Base-by-base conservation (phyloP, 2,888 invertebrate genomes). In the Drosophila phalerata region DNA sequence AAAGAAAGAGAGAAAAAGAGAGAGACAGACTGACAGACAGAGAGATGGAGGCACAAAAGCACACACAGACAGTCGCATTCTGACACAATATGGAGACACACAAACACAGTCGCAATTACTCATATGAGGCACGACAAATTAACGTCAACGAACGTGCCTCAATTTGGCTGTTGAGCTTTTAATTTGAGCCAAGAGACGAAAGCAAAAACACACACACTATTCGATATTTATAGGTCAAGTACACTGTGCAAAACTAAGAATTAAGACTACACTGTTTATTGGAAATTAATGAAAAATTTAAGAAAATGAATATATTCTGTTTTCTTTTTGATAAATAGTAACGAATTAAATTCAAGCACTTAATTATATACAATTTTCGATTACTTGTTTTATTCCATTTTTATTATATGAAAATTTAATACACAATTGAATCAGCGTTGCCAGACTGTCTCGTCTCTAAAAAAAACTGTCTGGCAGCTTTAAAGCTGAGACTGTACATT, bases 71-170 rank as follows among this genome's bases (percentile, higher is more conserved):
- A 53, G 13, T 2, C 25, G 11, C 25, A 37, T 3, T 43, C 10
- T 37, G 30, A 34, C 3, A 15, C 34, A 34, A 9, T 32, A 43
- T 10, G 11, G 10, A 55, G 0, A 55, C 1, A 42, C 9, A 17
- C 32, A 28, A 17, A 19, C 22, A 37, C 28, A n/a, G n/a, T 51
- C 17, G 65, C 69, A 77, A 76, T 77, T 73, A 76, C 76, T 77
- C 76, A 76, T 76, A 77, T 77, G 65, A 69, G 68, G 68, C 63
- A 73, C 67, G 73, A 81, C 66, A 81, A 82, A 71, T 69, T 74
- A 81, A 80, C 73, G 79, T 79, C 81, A 71, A 65, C 60, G 81
- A 74, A 79, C 79, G 79, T 79, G 79, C 81, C 74, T 74, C 79
- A 79, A 80, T 79, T 79, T 79, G 79, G 69, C 57, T 69, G 61